phyloP scores from a whole-genome alignment of 2,888 invertebrate genomes.

The Orgyia antiqua region DNA sequence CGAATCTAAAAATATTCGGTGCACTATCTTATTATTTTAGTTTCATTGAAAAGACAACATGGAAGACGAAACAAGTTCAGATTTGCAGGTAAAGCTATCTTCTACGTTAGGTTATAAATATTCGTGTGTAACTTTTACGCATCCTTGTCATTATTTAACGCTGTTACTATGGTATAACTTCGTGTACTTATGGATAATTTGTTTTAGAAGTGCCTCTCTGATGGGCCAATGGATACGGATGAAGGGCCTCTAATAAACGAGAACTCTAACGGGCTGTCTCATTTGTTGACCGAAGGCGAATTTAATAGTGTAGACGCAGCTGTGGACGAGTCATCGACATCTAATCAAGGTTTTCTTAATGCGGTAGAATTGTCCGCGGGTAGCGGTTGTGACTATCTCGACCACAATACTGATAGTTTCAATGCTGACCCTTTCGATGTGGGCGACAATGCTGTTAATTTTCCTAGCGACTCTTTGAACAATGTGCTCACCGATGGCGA shows the following conservation, averaged over 20 bases:
- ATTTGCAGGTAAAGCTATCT: slow-evolving; percentile 48
- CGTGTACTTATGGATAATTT: too few species aligned
- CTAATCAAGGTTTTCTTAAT: slow-evolving; percentile 68
- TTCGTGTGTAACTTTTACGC: too few species aligned
- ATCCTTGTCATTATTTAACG: too few species aligned
- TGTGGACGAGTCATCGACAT: slow-evolving; percentile 66
- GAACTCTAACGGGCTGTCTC: slow-evolving; percentile 67
- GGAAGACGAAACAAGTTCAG: slow-evolving; percentile 60
- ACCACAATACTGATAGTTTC: slow-evolving; percentile 56
- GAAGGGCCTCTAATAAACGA: slow-evolving; percentile 68
- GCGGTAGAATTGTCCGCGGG: slow-evolving; percentile 67
- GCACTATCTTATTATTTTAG: too few species aligned
- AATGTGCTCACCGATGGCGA: slow-evolving; percentile 61
- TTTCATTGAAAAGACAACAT: too few species aligned
- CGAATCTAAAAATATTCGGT: too few species aligned
- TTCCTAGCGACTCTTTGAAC: slow-evolving; percentile 58
- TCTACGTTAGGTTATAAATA: slow-evolving; percentile 30
- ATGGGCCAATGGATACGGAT: slow-evolving; percentile 64
- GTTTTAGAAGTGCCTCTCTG: slow-evolving; percentile 61
- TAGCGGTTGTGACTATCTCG: slow-evolving; percentile 68
- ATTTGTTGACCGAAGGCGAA: slow-evolving; percentile 65
- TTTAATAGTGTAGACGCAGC: slow-evolving; percentile 66
- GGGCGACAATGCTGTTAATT: slow-evolving; percentile 67
- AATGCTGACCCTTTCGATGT: slow-evolving; percentile 62
- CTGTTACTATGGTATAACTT: too few species aligned